Evolutionary conservation across 1,140 invertebrate species (phyloP).

Genomic region (Marisa cornuarietis): DNA sequence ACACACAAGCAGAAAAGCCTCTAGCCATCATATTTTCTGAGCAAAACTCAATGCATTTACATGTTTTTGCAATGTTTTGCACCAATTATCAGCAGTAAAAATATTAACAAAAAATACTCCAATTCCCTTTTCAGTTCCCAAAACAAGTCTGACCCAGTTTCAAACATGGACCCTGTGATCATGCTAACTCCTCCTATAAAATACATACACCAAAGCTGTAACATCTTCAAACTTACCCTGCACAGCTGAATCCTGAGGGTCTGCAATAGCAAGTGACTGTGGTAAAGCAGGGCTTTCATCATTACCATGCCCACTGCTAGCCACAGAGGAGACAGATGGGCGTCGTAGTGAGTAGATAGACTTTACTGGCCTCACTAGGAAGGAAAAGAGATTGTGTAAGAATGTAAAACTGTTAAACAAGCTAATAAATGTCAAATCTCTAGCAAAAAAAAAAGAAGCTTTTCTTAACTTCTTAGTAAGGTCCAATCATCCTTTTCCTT

Average conservation of each 20-base stretch:
- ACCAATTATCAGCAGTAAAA: too few relatives aligned
- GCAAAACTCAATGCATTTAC: too few relatives aligned
- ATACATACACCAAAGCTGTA: background rate
- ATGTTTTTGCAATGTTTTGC: too few relatives aligned
- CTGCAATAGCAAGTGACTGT: background rate
- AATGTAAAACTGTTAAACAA: too few relatives aligned
- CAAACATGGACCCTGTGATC: background rate
- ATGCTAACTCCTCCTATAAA: background rate
- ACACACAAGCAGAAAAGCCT: too few relatives aligned
- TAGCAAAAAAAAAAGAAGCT: background rate
- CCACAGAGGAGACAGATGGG: constrained; percentile 38
- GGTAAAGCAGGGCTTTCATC: constrained; percentile 16
- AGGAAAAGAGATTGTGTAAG: background rate
- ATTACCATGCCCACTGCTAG: constrained; percentile 31
- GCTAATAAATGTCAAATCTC: too few relatives aligned
- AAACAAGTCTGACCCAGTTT: background rate
- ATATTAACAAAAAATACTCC: too few relatives aligned
- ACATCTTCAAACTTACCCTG: background rate
- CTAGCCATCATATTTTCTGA: too few relatives aligned
- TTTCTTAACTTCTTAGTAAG: background rate
- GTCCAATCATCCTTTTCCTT: background rate
- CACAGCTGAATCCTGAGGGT: background rate
- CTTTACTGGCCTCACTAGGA: constrained; percentile 51
- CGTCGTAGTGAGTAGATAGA: constrained; percentile 38
- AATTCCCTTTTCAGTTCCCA: background rate